These are phyloP conservation scores for Crypturellus tataupa DNA, from an alignment of 2,797 vertebrate genomes.

Conservation along the genomic window DNA sequence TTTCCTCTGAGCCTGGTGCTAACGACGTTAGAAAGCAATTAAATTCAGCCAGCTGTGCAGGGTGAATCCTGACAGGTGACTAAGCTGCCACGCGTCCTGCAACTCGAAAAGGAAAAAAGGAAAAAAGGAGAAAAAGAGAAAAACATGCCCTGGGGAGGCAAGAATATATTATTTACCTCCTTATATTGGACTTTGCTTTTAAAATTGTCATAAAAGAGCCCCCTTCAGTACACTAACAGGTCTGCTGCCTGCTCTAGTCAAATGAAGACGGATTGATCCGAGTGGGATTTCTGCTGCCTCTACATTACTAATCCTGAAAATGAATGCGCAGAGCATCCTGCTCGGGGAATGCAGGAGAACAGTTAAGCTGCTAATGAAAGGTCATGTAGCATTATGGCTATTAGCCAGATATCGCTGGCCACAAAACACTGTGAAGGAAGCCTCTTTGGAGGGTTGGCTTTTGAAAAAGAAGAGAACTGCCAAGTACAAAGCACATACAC, in stretches of 20 bases:
- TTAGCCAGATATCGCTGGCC: not conserved
- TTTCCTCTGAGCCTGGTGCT: not conserved
- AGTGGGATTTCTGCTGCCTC: slow-evolving; percentile 25
- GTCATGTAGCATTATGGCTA: not conserved
- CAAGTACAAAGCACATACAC: not conserved
- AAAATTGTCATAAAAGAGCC: not conserved
- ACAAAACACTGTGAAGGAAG: not conserved
- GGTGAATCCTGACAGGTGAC: not conserved
- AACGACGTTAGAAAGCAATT: not conserved
- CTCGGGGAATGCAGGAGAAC: not conserved
- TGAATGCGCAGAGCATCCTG: not conserved
- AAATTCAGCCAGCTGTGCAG: not conserved
- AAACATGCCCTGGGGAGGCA: not conserved
- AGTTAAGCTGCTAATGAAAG: not conserved
- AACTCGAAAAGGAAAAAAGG: too few species aligned
- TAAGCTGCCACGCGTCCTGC: too few species aligned
- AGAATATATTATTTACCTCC: not conserved
- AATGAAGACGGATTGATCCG: not conserved
- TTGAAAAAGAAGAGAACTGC: not conserved
- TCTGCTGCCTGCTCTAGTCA: not conserved
- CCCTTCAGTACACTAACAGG: not conserved
- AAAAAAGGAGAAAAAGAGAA: too few species aligned
- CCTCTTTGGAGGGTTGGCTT: not conserved
- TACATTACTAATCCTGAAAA: not conserved
- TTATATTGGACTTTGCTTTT: not conserved